Conservation (phyloP, 1,140 invertebrate genomes). For the Pseudoatta argentina region DNA sequence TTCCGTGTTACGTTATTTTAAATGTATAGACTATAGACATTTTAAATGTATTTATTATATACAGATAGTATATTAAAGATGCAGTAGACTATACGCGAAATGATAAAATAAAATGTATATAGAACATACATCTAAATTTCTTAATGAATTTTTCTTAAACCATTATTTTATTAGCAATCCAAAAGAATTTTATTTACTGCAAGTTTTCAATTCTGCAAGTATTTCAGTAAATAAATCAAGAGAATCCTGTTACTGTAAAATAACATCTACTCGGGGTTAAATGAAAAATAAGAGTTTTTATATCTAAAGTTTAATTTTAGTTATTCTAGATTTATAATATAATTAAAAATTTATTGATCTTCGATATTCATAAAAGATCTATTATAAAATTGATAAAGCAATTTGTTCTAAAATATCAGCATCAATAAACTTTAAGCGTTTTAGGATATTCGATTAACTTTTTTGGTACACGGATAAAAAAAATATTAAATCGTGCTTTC, state of each 20-base stretch:
- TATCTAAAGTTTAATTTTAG: not conserved
- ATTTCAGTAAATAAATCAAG: not conserved
- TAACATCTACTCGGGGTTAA: not conserved
- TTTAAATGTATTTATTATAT: not conserved
- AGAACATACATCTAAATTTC: not conserved
- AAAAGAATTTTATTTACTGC: not conserved
- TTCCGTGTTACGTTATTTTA: not conserved
- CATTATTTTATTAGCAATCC: not conserved
- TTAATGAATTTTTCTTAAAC: not conserved
- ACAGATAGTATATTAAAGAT: not conserved
- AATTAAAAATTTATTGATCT: not conserved
- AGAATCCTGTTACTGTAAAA: not conserved
- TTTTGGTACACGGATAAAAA: not conserved
- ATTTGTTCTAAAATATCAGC: not conserved
- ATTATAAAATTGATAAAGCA: not conserved
- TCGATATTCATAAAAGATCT: not conserved
- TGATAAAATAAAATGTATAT: not conserved
- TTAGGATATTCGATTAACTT: not conserved
- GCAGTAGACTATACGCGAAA: not conserved
- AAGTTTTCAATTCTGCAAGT: not conserved
- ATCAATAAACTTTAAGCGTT: too few relatives aligned
- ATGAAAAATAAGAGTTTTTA: not conserved
- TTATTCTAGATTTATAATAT: not conserved
- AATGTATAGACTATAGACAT: not conserved
- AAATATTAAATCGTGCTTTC: not conserved